Evolutionary conservation across 2,888 invertebrate genomes (phyloP).

Genomic region (Orchesella flavescens): DNA sequence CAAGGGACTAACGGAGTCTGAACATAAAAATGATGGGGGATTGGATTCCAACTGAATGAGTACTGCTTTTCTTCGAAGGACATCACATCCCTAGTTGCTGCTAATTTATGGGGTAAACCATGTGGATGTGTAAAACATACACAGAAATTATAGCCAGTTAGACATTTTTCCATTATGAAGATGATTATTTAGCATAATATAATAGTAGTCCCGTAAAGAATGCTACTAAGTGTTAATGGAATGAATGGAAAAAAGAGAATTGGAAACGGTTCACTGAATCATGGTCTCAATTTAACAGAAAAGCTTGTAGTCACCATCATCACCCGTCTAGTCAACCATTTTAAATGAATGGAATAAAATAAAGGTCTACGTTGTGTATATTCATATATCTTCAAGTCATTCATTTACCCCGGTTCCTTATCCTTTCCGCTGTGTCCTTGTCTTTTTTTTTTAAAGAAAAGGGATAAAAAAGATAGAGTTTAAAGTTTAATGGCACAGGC

Average conservation of each 20-base stretch:
- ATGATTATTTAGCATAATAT: conserved; percentile 20
- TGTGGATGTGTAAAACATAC: conserved; percentile 30
- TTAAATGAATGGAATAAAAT: conserved; percentile 36
- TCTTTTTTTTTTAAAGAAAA: conserved; percentile 6
- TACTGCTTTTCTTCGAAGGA: conserved; percentile 19
- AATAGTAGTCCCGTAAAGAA: conserved; percentile 47
- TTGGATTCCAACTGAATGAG: not conserved
- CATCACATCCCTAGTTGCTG: conserved; percentile 4
- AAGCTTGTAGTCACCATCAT: not conserved
- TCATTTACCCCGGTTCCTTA: not conserved
- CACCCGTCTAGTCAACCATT: conserved; percentile 47
- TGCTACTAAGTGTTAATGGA: conserved; percentile 16
- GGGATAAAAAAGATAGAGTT: conserved; percentile 28
- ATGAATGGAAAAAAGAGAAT: conserved; percentile 33
- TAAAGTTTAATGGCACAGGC: conserved; percentile 52
- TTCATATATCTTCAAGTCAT: not conserved
- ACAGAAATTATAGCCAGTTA: conserved; percentile 22
- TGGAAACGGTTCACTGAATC: conserved; percentile 44
- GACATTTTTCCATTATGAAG: conserved; percentile 10
- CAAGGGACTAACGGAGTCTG: conserved; percentile 48
- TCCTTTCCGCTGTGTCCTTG: conserved; percentile 12
- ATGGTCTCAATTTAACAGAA: conserved; percentile 3
- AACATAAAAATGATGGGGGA: conserved; percentile 29
- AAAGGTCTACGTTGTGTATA: not conserved
- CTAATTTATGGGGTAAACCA: conserved; percentile 55